A percentile compares a stretch with the other conserved stretches of the same genome.
These are phyloP conservation scores for Danio albolineatus DNA, from an alignment of 2,797 vertebrate species.

Conservation along the genomic window DNA sequence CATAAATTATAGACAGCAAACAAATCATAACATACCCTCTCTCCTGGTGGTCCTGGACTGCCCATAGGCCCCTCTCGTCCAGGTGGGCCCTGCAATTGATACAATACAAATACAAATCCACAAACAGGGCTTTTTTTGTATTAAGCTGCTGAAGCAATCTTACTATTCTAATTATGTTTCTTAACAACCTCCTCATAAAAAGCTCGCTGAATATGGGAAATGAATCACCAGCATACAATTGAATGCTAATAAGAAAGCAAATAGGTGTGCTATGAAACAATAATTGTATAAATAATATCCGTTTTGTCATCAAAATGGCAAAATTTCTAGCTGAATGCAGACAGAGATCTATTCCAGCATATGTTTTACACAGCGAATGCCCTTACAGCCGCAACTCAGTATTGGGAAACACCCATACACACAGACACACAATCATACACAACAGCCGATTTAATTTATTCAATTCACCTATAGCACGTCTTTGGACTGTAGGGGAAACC, in stretches of 20 bases:
- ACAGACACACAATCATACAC: too few species aligned
- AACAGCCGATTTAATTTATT: too few species aligned
- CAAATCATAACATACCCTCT: slow-evolving; percentile 74
- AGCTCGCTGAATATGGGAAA: background rate
- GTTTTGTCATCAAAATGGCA: background rate
- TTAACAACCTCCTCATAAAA: background rate
- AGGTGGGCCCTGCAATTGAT: slow-evolving; percentile 76
- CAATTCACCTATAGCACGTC: too few species aligned
- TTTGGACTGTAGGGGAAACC: too few species aligned
- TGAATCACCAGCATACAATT: background rate
- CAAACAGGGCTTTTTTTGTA: background rate
- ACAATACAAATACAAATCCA: background rate
- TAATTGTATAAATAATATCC: background rate
- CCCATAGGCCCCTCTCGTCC: slow-evolving; percentile 78
- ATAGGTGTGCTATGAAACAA: background rate
- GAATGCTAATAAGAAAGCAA: background rate
- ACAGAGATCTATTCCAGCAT: too few species aligned
- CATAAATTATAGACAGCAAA: background rate
- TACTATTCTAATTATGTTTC: background rate
- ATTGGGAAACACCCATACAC: too few species aligned
- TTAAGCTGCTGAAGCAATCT: background rate
- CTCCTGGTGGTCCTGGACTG: slow-evolving; percentile 75
- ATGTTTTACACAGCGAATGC: too few species aligned
- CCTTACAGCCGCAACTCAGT: too few species aligned
- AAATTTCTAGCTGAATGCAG: background rate